Percentiles rank a stretch among this genome's conserved stretches.
phyloP scores from a whole-genome alignment of 2,888 invertebrate genomes.

The Andricus curvator region DNA sequence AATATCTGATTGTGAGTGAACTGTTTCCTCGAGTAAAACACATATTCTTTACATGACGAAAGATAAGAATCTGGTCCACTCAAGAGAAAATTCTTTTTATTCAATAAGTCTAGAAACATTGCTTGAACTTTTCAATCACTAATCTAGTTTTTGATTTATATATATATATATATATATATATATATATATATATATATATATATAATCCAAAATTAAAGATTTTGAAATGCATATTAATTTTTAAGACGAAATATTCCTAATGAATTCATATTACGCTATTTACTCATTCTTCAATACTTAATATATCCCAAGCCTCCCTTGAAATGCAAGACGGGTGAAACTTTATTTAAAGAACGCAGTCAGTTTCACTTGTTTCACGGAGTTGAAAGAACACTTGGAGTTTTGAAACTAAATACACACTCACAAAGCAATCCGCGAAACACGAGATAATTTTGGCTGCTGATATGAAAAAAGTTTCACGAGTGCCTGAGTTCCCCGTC shows the following conservation, averaged over 20 bases:
- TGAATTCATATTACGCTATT: not conserved
- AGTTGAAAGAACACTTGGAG: conserved; percentile 27
- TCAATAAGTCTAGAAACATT: not conserved
- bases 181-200: too few relatives aligned
- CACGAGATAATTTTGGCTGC: conserved; percentile 36
- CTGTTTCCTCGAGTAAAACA: not conserved
- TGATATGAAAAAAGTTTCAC: conserved; percentile 40
- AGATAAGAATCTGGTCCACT: too few relatives aligned
- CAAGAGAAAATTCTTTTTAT: not conserved
- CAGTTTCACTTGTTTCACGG: conserved; percentile 19
- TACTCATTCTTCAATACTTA: not conserved
- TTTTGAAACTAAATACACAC: conserved; percentile 35
- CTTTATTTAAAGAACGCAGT: conserved; percentile 29
- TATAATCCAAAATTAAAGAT: too few relatives aligned
- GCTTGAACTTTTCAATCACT: too few relatives aligned
- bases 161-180: too few relatives aligned
- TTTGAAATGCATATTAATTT: too few relatives aligned
- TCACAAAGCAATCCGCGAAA: conserved; percentile 38
- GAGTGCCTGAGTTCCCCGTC: not conserved
- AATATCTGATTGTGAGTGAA: not conserved
- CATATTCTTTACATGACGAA: fast-evolving
- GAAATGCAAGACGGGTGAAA: conserved; percentile 27
- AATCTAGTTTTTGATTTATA: too few relatives aligned
- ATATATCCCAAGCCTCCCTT: conserved; percentile 17
- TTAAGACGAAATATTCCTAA: not conserved